A percentile compares a stretch with the other conserved stretches of the same genome.
Conservation (phyloP, 2,113 vertebrate genomes). For the Limanda limanda region DNA sequence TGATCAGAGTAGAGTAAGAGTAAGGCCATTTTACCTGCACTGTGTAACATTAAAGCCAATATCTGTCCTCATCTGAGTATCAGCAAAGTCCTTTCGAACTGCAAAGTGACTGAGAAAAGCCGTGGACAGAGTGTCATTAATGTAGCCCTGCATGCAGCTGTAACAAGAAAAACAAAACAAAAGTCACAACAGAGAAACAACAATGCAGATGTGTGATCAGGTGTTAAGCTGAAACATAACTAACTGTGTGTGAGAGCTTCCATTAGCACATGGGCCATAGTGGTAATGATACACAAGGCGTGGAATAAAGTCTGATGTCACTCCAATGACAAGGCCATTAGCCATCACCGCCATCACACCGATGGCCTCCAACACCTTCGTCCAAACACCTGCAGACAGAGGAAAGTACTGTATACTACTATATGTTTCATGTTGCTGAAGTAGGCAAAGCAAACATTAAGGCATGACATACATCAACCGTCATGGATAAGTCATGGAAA, state of each 20-base stretch:
- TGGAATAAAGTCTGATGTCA: conserved; percentile 94
- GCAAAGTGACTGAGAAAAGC: conserved; percentile 62
- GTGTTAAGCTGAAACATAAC: conserved; percentile 36
- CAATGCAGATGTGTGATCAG: neutral
- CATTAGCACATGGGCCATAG: conserved; percentile 84
- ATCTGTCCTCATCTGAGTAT: conserved; percentile 7
- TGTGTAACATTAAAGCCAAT: conserved; percentile 60
- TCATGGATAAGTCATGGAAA: neutral
- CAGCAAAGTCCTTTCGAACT: conserved; percentile 75
- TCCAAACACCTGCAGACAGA: conserved; percentile 87
- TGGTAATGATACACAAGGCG: conserved; percentile 89
- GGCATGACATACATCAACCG: too few relatives aligned
- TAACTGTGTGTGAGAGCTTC: conserved; percentile 76
- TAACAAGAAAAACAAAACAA: neutral
- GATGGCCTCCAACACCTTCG: conserved; percentile 87
- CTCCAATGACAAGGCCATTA: conserved; percentile 92
- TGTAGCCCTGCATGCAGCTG: conserved; percentile 91
- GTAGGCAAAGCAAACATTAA: neutral
- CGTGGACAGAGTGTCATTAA: conserved; percentile 89
- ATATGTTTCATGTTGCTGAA: neutral
- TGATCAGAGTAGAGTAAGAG: neutral
- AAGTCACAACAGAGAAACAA: neutral
- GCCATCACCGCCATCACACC: conserved; percentile 92
- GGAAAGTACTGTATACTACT: conserved; percentile 2
- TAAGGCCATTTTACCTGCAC: conserved; percentile 85